Conservation (phyloP, 2,797 vertebrate genomes). For the Myripristis murdjan region DNA sequence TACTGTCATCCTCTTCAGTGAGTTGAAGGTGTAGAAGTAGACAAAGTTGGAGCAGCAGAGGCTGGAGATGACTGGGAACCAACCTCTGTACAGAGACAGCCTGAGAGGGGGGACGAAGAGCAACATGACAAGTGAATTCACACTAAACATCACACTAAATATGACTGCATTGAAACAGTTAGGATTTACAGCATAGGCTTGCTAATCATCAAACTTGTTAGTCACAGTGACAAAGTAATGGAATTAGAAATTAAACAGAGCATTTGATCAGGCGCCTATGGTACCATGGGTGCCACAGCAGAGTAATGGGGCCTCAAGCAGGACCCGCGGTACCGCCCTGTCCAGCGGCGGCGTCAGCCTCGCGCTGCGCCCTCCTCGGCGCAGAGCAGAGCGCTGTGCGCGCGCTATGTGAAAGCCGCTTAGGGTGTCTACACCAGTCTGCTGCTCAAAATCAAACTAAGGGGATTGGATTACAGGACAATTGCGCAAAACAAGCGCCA, state of each 20-base stretch:
- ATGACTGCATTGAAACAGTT: background rate
- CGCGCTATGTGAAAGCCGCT: too few relatives aligned
- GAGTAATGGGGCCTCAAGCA: too few relatives aligned
- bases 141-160: background rate
- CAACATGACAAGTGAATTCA: background rate
- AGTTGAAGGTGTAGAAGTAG: conserved; percentile 91
- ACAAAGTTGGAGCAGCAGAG: conserved; percentile 91
- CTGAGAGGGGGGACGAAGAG: conserved; percentile 64
- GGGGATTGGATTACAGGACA: background rate
- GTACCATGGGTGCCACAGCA: background rate
- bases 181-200: background rate
- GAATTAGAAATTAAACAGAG: background rate
- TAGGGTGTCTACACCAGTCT: background rate
- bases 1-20: conserved; percentile 78
- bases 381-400: too few relatives aligned
- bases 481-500: background rate
- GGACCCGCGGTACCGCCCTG: too few relatives aligned
- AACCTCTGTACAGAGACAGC: conserved; percentile 87
- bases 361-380: too few relatives aligned
- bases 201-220: background rate
- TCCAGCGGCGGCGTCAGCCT: too few relatives aligned
- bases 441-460: background rate
- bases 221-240: background rate
- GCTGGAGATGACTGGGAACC: conserved; percentile 90
- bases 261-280: background rate